Conservation (phyloP, 1,140 invertebrate genomes). For the Melitaea cinxia region DNA sequence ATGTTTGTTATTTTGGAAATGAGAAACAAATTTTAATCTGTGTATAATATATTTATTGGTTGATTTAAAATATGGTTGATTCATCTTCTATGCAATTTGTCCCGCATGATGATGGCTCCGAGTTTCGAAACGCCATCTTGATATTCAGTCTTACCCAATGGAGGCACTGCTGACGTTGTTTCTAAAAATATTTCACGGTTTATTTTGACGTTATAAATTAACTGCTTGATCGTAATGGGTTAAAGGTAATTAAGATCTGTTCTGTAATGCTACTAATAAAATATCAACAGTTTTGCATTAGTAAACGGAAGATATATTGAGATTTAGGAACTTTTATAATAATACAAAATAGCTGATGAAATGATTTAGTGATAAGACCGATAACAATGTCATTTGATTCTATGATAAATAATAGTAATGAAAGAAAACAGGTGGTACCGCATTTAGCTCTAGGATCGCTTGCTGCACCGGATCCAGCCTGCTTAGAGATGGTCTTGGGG, state of each 20-base stretch:
- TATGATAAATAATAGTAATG: too few species aligned
- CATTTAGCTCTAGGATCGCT: conserved; percentile 62
- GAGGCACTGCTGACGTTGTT: conserved; percentile 63
- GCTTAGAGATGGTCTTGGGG: conserved; percentile 64
- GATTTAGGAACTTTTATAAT: too few species aligned
- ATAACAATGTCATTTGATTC: too few species aligned
- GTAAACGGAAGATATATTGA: too few species aligned
- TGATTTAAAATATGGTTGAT: background rate
- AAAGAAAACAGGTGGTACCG: too few species aligned
- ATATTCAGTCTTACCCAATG: conserved; percentile 81
- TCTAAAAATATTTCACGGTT: conserved; percentile 40
- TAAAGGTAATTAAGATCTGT: too few species aligned
- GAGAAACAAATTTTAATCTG: background rate
- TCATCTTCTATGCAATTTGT: conserved; percentile 78
- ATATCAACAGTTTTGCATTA: too few species aligned
- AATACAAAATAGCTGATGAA: too few species aligned
- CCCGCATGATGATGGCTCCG: conserved; percentile 82
- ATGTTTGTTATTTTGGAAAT: background rate
- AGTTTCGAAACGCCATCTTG: conserved; percentile 82
- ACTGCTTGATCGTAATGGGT: too few species aligned
- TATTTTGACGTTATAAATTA: background rate
- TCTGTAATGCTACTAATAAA: too few species aligned
- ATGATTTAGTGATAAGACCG: too few species aligned
- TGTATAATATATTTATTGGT: background rate
- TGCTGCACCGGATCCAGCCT: conserved; percentile 41